phyloP scores from a whole-genome alignment of 2,888 invertebrate genomes.

The Epinotia bilunana region DNA sequence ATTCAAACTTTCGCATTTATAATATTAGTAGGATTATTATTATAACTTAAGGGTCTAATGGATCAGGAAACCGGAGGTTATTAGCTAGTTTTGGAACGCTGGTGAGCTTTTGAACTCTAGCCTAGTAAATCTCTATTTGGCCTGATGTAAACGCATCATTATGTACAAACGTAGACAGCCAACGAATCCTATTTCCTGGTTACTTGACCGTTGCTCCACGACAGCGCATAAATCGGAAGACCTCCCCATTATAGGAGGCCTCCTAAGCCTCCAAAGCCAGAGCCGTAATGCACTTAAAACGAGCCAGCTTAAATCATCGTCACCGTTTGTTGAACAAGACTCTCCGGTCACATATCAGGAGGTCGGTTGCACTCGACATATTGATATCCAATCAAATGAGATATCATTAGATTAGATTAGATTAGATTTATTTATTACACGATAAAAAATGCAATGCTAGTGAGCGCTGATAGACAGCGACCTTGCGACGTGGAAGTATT shows the following conservation, averaged over 20 bases:
- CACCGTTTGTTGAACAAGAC: conserved; percentile 85
- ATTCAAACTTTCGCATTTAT: too few relatives aligned
- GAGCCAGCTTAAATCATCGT: conserved; percentile 84
- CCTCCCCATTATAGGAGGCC: conserved; percentile 71
- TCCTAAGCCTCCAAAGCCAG: conserved; percentile 77
- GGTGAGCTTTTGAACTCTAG: too few relatives aligned
- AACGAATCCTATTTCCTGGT: background rate
- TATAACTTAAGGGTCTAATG: too few relatives aligned
- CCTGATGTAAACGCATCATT: too few relatives aligned
- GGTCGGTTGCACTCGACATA: background rate
- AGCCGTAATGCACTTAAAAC: conserved; percentile 82
- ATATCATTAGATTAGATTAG: background rate
- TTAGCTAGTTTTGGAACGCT: too few relatives aligned
- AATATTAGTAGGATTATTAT: too few relatives aligned
- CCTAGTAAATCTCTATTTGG: too few relatives aligned
- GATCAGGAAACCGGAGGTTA: too few relatives aligned
- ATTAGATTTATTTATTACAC: too few relatives aligned
- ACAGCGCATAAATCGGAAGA: conserved; percentile 75
- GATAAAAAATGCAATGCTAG: too few relatives aligned
- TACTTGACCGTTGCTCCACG: conserved; percentile 40
- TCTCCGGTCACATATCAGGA: conserved; percentile 83
- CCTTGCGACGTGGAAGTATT: too few relatives aligned
- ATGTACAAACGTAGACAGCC: background rate
- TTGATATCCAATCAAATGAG: background rate
- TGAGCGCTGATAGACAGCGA: too few relatives aligned